Evolutionary conservation across 2,797 vertebrate species (phyloP).

Genomic region (Gadopsis marmoratus): DNA sequence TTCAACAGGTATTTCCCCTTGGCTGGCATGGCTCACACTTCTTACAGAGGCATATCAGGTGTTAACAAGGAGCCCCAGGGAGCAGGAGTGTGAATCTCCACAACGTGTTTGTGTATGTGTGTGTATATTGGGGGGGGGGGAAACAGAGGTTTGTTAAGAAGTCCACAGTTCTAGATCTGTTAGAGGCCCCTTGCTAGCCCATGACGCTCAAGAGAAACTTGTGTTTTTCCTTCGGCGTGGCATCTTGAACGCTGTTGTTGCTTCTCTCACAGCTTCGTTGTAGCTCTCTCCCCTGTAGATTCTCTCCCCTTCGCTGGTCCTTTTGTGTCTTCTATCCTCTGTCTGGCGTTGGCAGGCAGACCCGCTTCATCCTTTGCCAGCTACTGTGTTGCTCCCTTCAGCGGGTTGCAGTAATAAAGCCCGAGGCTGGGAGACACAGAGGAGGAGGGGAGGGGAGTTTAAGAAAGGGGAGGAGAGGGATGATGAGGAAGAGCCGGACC

Average conservation of each 20-base stretch:
- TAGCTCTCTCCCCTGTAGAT: slow-evolving; percentile 28
- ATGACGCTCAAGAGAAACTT: slow-evolving; percentile 64
- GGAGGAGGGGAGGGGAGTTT: slow-evolving; percentile 57
- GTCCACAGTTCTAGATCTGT: slow-evolving; percentile 49
- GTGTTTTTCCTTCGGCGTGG: slow-evolving; percentile 49
- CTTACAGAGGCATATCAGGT: slow-evolving; percentile 63
- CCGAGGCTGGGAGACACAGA: slow-evolving; percentile 54
- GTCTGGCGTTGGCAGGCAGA: slow-evolving; percentile 71
- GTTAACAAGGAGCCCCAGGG: slow-evolving; percentile 43
- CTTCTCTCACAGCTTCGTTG: slow-evolving; percentile 39
- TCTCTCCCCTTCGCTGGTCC: slow-evolving; percentile 52
- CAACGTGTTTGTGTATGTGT: slow-evolving; percentile 26
- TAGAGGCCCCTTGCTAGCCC: slow-evolving; percentile 47
- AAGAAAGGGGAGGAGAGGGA: slow-evolving; percentile 68
- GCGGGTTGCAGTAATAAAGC: slow-evolving; percentile 73
- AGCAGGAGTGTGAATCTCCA: slow-evolving; percentile 38
- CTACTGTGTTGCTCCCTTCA: slow-evolving; percentile 70
- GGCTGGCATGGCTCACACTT: slow-evolving; percentile 88
- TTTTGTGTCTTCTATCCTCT: slow-evolving; percentile 73
- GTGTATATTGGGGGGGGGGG: background rate
- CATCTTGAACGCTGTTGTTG: slow-evolving; percentile 64
- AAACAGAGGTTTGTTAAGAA: slow-evolving; percentile 11
- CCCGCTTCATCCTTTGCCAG: slow-evolving; percentile 77
- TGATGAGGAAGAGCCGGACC: slow-evolving; percentile 45
- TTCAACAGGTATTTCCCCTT: slow-evolving; percentile 97